Percentiles rank a stretch among this genome's conserved stretches.
Conservation (phyloP, 2,797 vertebrate genomes). For the Stomatorhinus walkeri region DNA sequence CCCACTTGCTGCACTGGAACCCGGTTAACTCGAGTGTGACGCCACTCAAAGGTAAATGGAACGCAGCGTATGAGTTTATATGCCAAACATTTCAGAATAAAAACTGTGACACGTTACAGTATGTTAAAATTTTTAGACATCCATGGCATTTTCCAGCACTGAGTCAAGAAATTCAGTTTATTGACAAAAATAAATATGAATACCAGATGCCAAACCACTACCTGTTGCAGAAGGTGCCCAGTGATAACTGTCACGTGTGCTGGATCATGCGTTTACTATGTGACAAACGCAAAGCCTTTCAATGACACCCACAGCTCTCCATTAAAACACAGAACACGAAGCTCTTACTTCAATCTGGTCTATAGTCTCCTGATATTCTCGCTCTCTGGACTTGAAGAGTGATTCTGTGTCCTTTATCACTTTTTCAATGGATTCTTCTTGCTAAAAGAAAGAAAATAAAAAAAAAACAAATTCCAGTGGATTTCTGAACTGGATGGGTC, state of each 20-base stretch:
- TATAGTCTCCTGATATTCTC: conserved; percentile 88
- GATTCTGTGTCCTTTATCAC: conserved; percentile 86
- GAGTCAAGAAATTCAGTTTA: neutral
- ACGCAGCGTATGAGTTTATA: neutral
- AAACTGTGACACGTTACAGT: neutral
- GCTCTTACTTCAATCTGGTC: conserved; percentile 81
- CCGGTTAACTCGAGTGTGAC: neutral
- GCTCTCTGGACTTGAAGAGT: conserved; percentile 81
- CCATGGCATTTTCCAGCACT: neutral
- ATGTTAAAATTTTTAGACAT: neutral
- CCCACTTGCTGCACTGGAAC: neutral
- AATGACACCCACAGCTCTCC: neutral
- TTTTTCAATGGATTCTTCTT: conserved; percentile 77
- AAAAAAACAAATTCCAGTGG: neutral
- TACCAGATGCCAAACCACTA: neutral
- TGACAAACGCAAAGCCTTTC: neutral
- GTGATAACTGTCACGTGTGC: neutral
- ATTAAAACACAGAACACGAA: neutral
- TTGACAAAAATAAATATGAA: neutral
- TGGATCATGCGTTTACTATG: neutral
- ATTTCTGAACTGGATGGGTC: neutral
- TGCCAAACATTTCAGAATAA: neutral
- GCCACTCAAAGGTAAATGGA: neutral
- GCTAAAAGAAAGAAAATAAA: neutral
- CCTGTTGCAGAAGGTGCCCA: neutral